phyloP scores from a whole-genome alignment of 2,797 vertebrate genomes.

The Benthosema pterotum region DNA sequence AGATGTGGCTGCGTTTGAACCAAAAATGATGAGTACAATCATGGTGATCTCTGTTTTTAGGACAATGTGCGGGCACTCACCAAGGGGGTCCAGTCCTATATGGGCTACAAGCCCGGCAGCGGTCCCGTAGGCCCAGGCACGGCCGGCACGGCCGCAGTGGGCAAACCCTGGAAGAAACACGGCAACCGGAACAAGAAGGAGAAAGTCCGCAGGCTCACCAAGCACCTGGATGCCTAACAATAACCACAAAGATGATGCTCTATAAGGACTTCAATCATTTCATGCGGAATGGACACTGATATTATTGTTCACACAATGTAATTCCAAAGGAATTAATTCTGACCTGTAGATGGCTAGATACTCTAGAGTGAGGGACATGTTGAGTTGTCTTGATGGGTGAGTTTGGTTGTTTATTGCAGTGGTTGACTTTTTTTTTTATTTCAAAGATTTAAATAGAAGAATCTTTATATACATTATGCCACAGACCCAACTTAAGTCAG shows the following conservation, averaged over 20 bases:
- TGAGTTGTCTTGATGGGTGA: neutral
- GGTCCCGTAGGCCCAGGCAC: conserved; percentile 60
- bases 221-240: conserved; percentile 90
- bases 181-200: conserved; percentile 96
- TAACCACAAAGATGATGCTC: conserved; percentile 8
- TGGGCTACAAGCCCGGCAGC: conserved; percentile 87
- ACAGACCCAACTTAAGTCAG: too few relatives aligned
- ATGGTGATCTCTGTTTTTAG: conserved; percentile 66
- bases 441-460: too few relatives aligned
- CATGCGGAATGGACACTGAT: conserved; percentile 9
- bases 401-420: too few relatives aligned
- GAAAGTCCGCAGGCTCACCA: conserved; percentile 91
- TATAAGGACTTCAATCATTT: conserved; percentile 25
- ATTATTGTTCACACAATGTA: conserved; percentile 11
- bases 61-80: conserved; percentile 91
- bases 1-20: neutral
- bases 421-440: too few relatives aligned
- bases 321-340: conserved; percentile 42
- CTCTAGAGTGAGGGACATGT: conserved; percentile 1
- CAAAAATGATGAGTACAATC: neutral
- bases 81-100: conserved; percentile 87
- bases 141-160: conserved; percentile 52
- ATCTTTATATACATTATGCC: too few relatives aligned
- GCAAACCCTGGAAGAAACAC: conserved; percentile 97
- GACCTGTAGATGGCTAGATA: conserved; percentile 18